phyloP scores from a whole-genome alignment of 2,797 vertebrate species.

The Pseudochirops cupreus region DNA sequence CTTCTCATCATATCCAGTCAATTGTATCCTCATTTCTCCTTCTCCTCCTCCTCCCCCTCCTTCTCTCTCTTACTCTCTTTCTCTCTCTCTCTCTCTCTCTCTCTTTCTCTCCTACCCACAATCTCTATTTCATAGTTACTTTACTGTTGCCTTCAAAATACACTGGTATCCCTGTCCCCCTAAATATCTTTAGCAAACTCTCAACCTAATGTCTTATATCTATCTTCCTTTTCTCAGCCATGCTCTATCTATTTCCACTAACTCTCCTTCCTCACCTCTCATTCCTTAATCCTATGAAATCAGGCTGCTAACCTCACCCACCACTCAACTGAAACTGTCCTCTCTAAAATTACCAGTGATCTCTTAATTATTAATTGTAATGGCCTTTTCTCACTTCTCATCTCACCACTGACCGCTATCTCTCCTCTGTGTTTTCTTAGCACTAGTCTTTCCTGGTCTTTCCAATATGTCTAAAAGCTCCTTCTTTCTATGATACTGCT shows the following conservation, averaged over 20 bases:
- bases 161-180: not conserved
- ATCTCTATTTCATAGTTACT: not conserved
- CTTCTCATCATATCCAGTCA: no score
- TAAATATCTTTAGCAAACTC: not conserved
- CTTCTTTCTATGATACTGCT: not conserved
- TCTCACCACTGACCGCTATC: not conserved
- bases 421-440: not conserved
- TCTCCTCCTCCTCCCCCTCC: no score
- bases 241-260: not conserved
- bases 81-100: no score
- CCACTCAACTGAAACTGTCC: not conserved
- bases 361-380: not conserved
- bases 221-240: not conserved
- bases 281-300: not conserved
- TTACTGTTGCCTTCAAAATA: not conserved
- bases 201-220: not conserved
- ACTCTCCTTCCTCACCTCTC: not conserved
- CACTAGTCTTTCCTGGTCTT: not conserved
- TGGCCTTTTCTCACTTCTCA: not conserved
- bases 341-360: not conserved
- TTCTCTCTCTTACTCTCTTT: not conserved
- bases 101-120: not conserved
- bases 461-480: not conserved
- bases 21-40: no score
- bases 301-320: not conserved